Base-by-base conservation (phyloP, 2,113 vertebrate genomes). In the Pundamilia nyererei region DNA sequence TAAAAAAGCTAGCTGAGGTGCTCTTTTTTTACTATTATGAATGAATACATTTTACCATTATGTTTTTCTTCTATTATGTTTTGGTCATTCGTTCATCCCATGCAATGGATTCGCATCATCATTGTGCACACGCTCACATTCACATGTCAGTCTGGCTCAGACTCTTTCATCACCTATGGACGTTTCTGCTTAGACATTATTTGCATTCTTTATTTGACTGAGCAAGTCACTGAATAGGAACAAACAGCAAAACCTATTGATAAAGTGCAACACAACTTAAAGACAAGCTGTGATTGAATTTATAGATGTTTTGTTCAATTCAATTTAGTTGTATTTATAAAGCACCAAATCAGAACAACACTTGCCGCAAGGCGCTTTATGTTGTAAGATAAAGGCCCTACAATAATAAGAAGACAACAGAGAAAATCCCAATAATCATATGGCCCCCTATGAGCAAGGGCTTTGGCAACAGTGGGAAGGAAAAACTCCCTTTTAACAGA, bases 41-140 rank as follows among this genome's bases (percentile, higher is more conserved):
- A 19, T 60, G 15, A 60, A 33, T 60, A 19, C 15, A 60, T 58
- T 40, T 42, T 29, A 26, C 21, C 45, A 21, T 65, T 38, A 21
- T 65, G 29, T 7, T 82, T 21, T 82, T 51, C 11, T 29, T 40
- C 7, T 38, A 33, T 33, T 60, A 60, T 33, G 56, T 82, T 87
- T 86, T 90, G 31, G 79, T 86, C 72, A 83, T 88, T 92, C 80
- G 81, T 93, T 93, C 89, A 91, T 91, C 89, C 84, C 54, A 72
- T 94, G 90, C 80, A 91, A 92, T 93, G 82, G 92, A 95, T 95
- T 87, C 13, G 86, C 92, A 95, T 93, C 40, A 92, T 91, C 31
- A 92, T 93, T 94, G 91, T 75, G 92, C 86, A 89, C 82, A 89
- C 81, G 92, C 93, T 94, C 94, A 94, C 90, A 94, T 94, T 92